A percentile compares a stretch with the other conserved stretches of the same genome.
Conservation (phyloP, 2,113 vertebrate species). For the Psettodes erumei region DNA sequence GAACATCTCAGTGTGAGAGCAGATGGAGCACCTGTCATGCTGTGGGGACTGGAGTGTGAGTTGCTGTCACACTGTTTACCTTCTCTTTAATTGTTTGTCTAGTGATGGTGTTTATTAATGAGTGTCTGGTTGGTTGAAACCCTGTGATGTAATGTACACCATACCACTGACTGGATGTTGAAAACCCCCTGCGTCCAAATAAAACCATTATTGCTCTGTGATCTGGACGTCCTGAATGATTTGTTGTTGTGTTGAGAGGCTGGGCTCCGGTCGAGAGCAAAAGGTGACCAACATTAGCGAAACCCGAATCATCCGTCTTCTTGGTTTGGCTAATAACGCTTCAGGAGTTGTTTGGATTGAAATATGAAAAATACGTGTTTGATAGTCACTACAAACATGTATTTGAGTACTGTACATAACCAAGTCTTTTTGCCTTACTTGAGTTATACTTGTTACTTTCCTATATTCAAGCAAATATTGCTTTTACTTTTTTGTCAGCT, state of each 20-base stretch:
- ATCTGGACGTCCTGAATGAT: conserved; percentile 16
- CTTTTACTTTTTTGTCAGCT: no score
- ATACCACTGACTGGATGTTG: conserved; percentile 89
- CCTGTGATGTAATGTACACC: conserved; percentile 87
- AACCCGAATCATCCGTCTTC: neutral
- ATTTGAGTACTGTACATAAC: no score
- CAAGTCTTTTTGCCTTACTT: no score
- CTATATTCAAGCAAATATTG: no score
- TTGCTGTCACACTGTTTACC: conserved; percentile 73
- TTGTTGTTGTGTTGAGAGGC: neutral
- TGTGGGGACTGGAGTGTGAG: conserved; percentile 68
- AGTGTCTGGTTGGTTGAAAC: conserved; percentile 89
- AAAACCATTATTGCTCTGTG: conserved; percentile 80
- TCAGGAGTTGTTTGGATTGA: no score
- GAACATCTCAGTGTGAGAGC: conserved; percentile 56
- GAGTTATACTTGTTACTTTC: no score
- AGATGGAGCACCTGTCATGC: conserved; percentile 65
- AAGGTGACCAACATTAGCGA: neutral
- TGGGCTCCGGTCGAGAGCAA: neutral
- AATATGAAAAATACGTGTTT: no score
- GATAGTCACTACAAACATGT: no score
- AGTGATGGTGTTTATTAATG: conserved; percentile 86
- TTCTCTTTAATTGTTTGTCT: conserved; percentile 82
- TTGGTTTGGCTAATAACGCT: neutral
- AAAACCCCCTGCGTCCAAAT: conserved; percentile 80